Evolutionary conservation across 2,797 vertebrate genomes (phyloP).

Genomic region (Fistularia commersonii): DNA sequence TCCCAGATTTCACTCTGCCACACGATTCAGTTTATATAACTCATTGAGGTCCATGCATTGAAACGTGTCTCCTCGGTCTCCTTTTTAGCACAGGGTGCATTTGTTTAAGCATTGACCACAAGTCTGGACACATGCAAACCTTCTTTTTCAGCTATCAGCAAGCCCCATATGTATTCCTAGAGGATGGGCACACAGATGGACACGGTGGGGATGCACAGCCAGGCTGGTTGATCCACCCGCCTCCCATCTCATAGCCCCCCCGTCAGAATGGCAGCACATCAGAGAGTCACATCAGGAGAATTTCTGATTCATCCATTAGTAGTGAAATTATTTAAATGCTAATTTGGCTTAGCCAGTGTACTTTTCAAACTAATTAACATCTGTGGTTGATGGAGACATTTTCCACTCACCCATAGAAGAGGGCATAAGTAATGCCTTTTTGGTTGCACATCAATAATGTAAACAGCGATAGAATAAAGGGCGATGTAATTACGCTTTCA

Average conservation of each 20-base stretch:
- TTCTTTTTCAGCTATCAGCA: constrained; percentile 50
- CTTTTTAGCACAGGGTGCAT: constrained; percentile 7
- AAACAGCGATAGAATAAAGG: constrained; percentile 17
- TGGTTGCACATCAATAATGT: constrained; percentile 21
- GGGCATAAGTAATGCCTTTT: constrained; percentile 14
- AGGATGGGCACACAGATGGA: constrained; percentile 65
- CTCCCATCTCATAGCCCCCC: constrained; percentile 36
- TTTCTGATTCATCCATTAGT: constrained; percentile 50
- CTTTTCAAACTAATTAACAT: constrained; percentile 45
- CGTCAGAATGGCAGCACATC: constrained; percentile 59
- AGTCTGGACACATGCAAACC: constrained; percentile 55
- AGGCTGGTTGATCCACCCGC: constrained; percentile 36
- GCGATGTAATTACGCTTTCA: constrained; percentile 7
- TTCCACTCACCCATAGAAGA: constrained; percentile 17
- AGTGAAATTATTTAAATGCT: constrained; percentile 57
- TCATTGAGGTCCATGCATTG: neutral
- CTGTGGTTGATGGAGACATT: constrained; percentile 12
- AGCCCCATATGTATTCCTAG: constrained; percentile 47
- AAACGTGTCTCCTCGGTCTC: constrained; percentile 6
- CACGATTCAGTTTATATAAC: constrained; percentile 1
- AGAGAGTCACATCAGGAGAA: constrained; percentile 53
- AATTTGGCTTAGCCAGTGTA: constrained; percentile 37
- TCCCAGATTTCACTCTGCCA: neutral
- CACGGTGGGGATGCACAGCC: constrained; percentile 52
- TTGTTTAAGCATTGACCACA: constrained; percentile 59